Base-by-base conservation (phyloP, 2,113 vertebrate species). In the Meleagris gallopavo region DNA sequence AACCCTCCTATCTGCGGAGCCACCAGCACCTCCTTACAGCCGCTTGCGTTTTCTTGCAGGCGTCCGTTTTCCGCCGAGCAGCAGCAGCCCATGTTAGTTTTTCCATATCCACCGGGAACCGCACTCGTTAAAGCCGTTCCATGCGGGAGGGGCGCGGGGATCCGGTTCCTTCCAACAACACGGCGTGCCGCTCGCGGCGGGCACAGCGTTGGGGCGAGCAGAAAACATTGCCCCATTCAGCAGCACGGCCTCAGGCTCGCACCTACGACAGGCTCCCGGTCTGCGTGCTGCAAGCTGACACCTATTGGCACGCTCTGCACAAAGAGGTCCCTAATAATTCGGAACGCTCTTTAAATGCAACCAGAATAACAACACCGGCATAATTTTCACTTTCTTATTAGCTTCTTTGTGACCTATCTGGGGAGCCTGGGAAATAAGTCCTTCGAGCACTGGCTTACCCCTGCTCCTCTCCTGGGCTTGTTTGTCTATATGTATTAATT, bases 51-150 rank as follows among this genome's bases (percentile, higher is more conserved):
- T 29, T 34, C 13, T 13, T 10, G 36, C 50, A 72, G 86, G 87
- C 76, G 41, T 29, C 73, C 24, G 2, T 89, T 84, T 87, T 64
- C 74, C 86, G 80, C 69, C 79, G n/a, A 4, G 57, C 89, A 83
- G 91, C 89, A 67, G 70, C 71, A 57, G 67, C 57, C 60, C 2
- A 2, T 87, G 92, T 95, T 95, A 20, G 94, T 95, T 95, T 95
- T 95, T 95, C 94, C 94, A 84, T 40, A n/a, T 81, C 86, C 89
- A 87, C 41, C 20, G 12, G 89, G 94, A 94, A n/a, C 86, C 82
- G 34, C 64, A 6, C 54, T 90, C 74, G 32, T 94, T 94, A 92
- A 73, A 92, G 83, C 78, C 1, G 1, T 57, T 57, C 41, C 92
- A 76, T 69, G 73, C 8, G 1, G 92, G 91, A 86, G 78, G 67